Evolutionary conservation across 2,797 vertebrate genomes (phyloP).

Genomic region (Schizopygopsis pylzovi): DNA sequence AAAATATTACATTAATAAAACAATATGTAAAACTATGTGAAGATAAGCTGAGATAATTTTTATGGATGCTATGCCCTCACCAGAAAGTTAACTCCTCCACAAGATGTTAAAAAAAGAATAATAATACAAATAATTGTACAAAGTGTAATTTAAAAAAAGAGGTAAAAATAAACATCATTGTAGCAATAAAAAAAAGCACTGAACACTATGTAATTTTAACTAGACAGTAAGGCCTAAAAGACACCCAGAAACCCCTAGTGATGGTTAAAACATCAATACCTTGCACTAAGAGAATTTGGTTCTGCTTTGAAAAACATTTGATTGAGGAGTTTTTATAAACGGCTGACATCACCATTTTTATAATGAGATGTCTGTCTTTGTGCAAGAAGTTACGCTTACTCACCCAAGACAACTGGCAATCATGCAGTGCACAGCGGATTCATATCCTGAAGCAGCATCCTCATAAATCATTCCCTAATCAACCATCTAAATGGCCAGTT

Average conservation of each 20-base stretch:
- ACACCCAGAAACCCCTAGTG: not conserved
- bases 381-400: not conserved
- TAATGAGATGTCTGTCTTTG: constrained; percentile 1
- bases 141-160: not conserved
- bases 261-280: not conserved
- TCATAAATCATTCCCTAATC: not conserved
- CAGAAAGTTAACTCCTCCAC: not conserved
- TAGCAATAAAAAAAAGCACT: not conserved
- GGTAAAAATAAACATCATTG: not conserved
- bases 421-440: not conserved
- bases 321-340: not conserved
- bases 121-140: no score
- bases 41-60: not conserved
- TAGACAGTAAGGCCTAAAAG: not conserved
- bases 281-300: not conserved
- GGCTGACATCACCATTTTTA: constrained; percentile 7
- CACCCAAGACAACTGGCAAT: not conserved
- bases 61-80: not conserved
- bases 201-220: not conserved
- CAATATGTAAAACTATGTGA: not conserved
- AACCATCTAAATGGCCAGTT: not conserved
- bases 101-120: no score
- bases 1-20: no score
- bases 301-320: not conserved
- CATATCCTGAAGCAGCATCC: not conserved